Evolutionary conservation across 2,797 vertebrate genomes (phyloP).

Genomic region (Amblyopsis hoosieri): DNA sequence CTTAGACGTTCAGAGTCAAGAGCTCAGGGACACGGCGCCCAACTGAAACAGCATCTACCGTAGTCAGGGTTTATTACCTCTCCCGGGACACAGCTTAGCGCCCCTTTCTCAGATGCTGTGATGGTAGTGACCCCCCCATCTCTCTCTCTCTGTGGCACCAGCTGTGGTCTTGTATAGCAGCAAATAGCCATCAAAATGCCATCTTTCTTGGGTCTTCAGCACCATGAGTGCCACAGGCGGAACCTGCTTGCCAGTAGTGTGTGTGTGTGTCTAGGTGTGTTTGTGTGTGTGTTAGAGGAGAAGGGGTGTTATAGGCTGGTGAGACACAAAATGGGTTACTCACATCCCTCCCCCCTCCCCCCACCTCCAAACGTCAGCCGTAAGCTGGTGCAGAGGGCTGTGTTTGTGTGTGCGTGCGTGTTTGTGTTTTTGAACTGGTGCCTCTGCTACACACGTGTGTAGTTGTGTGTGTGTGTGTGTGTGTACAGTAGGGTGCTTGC

Average conservation of each 20-base stretch:
- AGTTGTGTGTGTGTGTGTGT: conserved; percentile 43
- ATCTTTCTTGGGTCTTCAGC: conserved; percentile 66
- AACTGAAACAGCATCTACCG: conserved; percentile 22
- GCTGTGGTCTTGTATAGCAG: conserved; percentile 79
- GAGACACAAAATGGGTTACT: conserved; percentile 52
- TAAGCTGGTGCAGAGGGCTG: conserved; percentile 35
- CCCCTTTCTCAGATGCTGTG: conserved; percentile 18
- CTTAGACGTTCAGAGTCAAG: conserved; percentile 5
- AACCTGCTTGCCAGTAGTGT: conserved; percentile 50
- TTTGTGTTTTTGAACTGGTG: conserved; percentile 10
- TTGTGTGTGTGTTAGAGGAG: conserved; percentile 3
- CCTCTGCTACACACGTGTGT: conserved; percentile 11
- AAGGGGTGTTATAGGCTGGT: conserved; percentile 55
- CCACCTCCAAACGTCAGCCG: conserved; percentile 59
- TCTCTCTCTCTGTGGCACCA: conserved; percentile 71
- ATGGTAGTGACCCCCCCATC: conserved; percentile 34
- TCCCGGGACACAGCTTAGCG: conserved; percentile 1
- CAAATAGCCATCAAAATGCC: conserved; percentile 78
- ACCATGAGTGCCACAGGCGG: conserved; percentile 41
- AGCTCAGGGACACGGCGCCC: not conserved
- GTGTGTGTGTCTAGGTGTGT: conserved; percentile 12
- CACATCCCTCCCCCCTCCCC: no score
- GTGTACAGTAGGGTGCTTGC: conserved; percentile 59
- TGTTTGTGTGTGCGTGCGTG: conserved; percentile 8
- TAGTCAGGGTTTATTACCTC: no score